These are phyloP conservation scores for Eupithecia abbreviata DNA, from an alignment of 2,888 invertebrate genomes.

Conservation along the genomic window DNA sequence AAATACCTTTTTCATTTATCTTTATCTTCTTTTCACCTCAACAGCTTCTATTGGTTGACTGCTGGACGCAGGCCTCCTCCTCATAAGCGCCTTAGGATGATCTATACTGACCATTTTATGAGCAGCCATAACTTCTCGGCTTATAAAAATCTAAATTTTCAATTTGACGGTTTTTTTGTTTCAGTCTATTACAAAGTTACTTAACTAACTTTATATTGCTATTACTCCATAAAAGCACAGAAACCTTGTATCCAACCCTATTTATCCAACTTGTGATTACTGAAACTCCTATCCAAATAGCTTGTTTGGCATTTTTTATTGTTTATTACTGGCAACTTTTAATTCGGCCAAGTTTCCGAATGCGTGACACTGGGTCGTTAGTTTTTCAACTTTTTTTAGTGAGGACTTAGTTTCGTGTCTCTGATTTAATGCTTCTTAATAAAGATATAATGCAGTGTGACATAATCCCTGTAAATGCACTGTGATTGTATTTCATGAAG, in stretches of 20 bases:
- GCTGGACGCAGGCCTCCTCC: too few species aligned
- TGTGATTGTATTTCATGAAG: not conserved
- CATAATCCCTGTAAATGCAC: conserved; percentile 43
- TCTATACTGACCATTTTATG: not conserved
- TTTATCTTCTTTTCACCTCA: not conserved
- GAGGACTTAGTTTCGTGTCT: conserved; percentile 71
- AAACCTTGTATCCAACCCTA: conserved; percentile 46
- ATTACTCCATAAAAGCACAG: conserved; percentile 41
- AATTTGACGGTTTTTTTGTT: not conserved
- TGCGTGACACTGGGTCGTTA: conserved; percentile 80
- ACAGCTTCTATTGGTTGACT: too few species aligned
- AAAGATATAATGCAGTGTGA: conserved; percentile 63
- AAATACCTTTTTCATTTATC: not conserved
- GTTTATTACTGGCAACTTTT: conserved; percentile 82
- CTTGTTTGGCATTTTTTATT: conserved; percentile 75
- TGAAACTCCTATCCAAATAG: conserved; percentile 67
- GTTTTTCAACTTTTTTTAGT: conserved; percentile 75
- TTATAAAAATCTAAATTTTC: not conserved
- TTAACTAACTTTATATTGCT: conserved; percentile 37
- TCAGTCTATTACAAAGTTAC: conserved; percentile 37
- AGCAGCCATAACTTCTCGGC: too few species aligned
- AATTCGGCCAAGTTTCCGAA: conserved; percentile 78
- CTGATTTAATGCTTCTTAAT: conserved; percentile 73
- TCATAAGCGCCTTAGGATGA: not conserved
- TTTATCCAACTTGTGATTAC: conserved; percentile 60